These are phyloP conservation scores for Crepidodera aurea DNA, from an alignment of 2,888 invertebrate genomes.

Conservation along the genomic window DNA sequence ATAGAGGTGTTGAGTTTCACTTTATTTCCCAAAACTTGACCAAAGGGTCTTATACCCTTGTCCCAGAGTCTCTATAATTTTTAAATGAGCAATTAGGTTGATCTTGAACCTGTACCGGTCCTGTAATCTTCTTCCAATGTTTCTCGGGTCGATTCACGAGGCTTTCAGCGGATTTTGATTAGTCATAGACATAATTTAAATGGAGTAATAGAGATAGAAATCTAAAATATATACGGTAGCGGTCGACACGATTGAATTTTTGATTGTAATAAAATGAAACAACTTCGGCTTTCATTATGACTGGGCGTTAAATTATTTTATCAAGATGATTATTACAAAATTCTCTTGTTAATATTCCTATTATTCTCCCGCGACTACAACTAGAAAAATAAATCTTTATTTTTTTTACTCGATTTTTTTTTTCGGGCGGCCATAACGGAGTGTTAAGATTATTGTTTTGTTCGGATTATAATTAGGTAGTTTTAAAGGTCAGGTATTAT, in stretches of 20 bases:
- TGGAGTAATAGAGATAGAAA: conserved; percentile 61
- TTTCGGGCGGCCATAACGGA: neutral
- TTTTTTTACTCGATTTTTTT: neutral
- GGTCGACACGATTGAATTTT: conserved; percentile 59
- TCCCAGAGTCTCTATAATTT: no score
- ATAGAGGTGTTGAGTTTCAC: no score
- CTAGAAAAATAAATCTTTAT: conserved; percentile 29
- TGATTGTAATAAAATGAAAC: conserved; percentile 61
- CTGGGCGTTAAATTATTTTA: conserved; percentile 56
- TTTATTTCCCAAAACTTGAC: no score
- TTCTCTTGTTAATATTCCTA: conserved; percentile 31
- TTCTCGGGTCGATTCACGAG: conserved; percentile 49
- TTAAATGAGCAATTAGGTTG: no score
- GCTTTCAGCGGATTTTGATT: conserved; percentile 62
- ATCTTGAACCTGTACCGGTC: neutral
- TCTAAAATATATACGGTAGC: conserved; percentile 62
- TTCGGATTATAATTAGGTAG: conserved; percentile 1
- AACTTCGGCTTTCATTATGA: conserved; percentile 57
- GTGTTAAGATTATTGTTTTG: neutral
- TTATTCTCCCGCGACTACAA: conserved; percentile 18
- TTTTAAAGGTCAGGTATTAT: neutral
- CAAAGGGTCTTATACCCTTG: no score
- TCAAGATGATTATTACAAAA: conserved; percentile 45
- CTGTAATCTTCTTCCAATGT: conserved; percentile 15
- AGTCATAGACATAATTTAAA: conserved; percentile 64